These are phyloP conservation scores for Drosophila merina DNA, from an alignment of 2,888 invertebrate species.

Conservation along the genomic window DNA sequence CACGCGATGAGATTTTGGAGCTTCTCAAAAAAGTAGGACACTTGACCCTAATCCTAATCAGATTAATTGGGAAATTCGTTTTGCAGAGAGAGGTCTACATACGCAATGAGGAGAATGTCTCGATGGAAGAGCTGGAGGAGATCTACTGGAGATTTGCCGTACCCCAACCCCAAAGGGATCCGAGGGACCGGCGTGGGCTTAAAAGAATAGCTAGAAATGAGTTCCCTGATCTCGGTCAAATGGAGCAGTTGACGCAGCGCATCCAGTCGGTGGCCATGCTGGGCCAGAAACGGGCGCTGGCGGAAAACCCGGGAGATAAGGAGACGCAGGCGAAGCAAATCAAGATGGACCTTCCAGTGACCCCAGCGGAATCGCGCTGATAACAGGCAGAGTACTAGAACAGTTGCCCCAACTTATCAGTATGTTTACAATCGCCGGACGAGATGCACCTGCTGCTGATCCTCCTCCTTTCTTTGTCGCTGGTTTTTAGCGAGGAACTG, in stretches of 20 bases:
- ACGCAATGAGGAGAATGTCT: conserved; percentile 28
- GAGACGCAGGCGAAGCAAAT: conserved; percentile 18
- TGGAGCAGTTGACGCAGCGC: conserved; percentile 37
- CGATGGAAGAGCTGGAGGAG: conserved; percentile 33
- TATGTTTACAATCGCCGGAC: neutral
- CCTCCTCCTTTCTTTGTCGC: neutral
- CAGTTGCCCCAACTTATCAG: neutral
- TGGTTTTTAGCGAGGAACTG: neutral
- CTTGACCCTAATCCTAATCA: neutral
- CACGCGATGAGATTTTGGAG: neutral
- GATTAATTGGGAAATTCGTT: neutral
- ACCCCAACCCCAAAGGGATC: conserved; percentile 46
- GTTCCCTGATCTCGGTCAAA: conserved; percentile 12
- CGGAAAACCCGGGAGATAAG: neutral
- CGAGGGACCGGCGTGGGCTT: conserved; percentile 31
- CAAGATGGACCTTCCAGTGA: conserved; percentile 32
- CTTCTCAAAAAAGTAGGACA: neutral
- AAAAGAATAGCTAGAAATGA: neutral
- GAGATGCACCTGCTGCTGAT: conserved; percentile 17
- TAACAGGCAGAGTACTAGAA: neutral
- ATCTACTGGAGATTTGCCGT: conserved; percentile 51
- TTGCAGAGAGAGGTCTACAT: conserved; percentile 46
- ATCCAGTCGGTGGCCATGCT: conserved; percentile 35
- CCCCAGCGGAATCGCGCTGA: neutral
- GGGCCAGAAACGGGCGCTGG: conserved; percentile 28